Percentiles rank a stretch among this genome's conserved stretches.
Evolutionary conservation across 1,140 invertebrate species (phyloP).

Genomic region (Brachionus paranguensis): DNA sequence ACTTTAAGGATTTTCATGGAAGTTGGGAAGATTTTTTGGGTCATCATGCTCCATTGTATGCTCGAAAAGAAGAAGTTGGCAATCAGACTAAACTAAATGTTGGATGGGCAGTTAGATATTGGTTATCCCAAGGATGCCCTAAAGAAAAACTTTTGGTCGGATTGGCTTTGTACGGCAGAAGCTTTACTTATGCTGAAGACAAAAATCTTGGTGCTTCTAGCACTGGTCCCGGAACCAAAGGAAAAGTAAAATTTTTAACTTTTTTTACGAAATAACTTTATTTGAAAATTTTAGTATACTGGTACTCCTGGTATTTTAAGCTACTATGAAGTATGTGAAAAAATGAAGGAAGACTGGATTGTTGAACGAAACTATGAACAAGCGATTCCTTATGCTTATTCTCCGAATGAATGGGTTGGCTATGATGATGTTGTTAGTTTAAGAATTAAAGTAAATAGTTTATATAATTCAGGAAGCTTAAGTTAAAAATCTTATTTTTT

Average conservation of each 20-base stretch:
- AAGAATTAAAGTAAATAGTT: slow-evolving; percentile 42
- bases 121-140: slow-evolving; percentile 70
- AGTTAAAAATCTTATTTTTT: not conserved
- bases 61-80: slow-evolving; percentile 31
- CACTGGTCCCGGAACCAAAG: slow-evolving; percentile 62
- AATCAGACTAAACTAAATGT: slow-evolving; percentile 28
- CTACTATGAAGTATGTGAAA: slow-evolving; percentile 69
- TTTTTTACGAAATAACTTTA: no score
- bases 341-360: not conserved
- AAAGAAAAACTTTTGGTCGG: slow-evolving; percentile 74
- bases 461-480: not conserved
- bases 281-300: slow-evolving; percentile 67
- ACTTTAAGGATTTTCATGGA: slow-evolving; percentile 28
- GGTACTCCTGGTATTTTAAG: slow-evolving; percentile 81
- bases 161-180: slow-evolving; percentile 80
- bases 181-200: slow-evolving; percentile 65
- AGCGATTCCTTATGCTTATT: slow-evolving; percentile 68
- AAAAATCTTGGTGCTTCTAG: slow-evolving; percentile 82
- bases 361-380: slow-evolving; percentile 24
- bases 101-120: slow-evolving; percentile 56
- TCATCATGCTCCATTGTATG: slow-evolving; percentile 31
- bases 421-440: slow-evolving; percentile 69
- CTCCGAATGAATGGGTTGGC: slow-evolving; percentile 82
- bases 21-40: slow-evolving; percentile 38
- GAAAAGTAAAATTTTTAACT: not conserved